phyloP scores from a whole-genome alignment of 1,140 invertebrate species.

The Solenopsis fugax region DNA sequence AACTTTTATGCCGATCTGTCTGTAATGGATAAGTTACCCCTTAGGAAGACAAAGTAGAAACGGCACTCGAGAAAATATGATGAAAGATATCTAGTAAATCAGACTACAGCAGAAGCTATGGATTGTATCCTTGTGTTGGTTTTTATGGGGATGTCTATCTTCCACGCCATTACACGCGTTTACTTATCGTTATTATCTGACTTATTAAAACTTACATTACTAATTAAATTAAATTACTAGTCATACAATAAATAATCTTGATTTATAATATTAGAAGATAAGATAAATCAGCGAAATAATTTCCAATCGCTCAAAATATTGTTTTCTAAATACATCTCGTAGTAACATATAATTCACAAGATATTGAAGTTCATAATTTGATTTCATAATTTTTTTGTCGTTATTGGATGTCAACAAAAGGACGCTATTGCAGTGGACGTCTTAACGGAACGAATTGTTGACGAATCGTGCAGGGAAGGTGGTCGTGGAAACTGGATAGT shows the following conservation, averaged over 20 bases:
- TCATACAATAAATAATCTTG: not conserved
- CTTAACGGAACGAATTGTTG: constrained; percentile 51
- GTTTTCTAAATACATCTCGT: not conserved
- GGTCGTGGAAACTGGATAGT: constrained; percentile 44
- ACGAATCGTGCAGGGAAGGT: constrained; percentile 50
- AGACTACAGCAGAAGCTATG: not conserved
- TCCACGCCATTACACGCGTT: constrained; percentile 4
- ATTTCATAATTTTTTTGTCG: not conserved
- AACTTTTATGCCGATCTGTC: constrained; percentile 42
- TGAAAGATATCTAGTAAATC: constrained; percentile 25
- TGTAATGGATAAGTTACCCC: constrained; percentile 53
- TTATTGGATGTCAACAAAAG: constrained; percentile 18
- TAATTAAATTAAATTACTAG: too few species aligned
- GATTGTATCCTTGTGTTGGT: constrained; percentile 12
- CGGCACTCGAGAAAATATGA: constrained; percentile 39
- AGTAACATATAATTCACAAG: not conserved
- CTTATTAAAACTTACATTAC: constrained; percentile 3
- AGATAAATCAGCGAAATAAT: not conserved
- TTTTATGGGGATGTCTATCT: constrained; percentile 14
- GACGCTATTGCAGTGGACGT: constrained; percentile 10
- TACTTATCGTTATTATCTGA: not conserved
- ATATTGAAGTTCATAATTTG: not conserved
- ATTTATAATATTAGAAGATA: not conserved
- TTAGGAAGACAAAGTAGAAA: constrained; percentile 42
- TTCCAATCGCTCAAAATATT: not conserved